Evolutionary conservation across 2,888 invertebrate genomes (phyloP).

Genomic region (Antheraea yamamai): DNA sequence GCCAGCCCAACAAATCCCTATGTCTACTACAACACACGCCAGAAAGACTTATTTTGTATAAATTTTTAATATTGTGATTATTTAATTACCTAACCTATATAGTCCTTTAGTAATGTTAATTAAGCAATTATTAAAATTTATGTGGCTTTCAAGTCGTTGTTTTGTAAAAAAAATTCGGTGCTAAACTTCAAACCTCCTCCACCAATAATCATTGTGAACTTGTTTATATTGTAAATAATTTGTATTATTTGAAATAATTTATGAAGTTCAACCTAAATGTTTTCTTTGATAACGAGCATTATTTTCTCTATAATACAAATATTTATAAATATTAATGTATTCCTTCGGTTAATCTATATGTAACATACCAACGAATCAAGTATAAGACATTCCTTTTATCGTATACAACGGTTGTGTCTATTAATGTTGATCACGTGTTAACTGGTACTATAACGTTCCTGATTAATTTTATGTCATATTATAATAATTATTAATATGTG

Average conservation of each 20-base stretch:
- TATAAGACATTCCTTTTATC: constrained; percentile 58
- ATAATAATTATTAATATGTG: constrained; percentile 64
- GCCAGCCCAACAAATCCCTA: constrained; percentile 75
- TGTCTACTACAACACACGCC: constrained; percentile 73
- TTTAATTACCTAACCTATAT: constrained; percentile 24
- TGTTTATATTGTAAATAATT: background rate
- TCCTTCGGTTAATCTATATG: constrained; percentile 5
- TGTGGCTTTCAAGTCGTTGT: constrained; percentile 6
- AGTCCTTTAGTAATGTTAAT: background rate
- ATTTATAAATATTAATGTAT: background rate
- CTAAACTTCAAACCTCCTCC: background rate
- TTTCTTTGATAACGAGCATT: background rate
- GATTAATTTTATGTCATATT: constrained; percentile 51
- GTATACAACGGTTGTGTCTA: constrained; percentile 37
- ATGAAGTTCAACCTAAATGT: background rate
- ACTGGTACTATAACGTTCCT: constrained; percentile 69
- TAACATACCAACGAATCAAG: constrained; percentile 13
- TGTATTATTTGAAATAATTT: background rate
- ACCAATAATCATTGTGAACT: background rate
- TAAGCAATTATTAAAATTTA: constrained; percentile 10
- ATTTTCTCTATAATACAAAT: background rate
- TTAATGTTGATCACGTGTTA: constrained; percentile 35
- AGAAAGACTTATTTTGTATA: constrained; percentile 81
- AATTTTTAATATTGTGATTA: constrained; percentile 43
- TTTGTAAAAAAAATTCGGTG: background rate